phyloP scores from a whole-genome alignment of 2,797 vertebrate species.

The Philypnodon macrostomus region DNA sequence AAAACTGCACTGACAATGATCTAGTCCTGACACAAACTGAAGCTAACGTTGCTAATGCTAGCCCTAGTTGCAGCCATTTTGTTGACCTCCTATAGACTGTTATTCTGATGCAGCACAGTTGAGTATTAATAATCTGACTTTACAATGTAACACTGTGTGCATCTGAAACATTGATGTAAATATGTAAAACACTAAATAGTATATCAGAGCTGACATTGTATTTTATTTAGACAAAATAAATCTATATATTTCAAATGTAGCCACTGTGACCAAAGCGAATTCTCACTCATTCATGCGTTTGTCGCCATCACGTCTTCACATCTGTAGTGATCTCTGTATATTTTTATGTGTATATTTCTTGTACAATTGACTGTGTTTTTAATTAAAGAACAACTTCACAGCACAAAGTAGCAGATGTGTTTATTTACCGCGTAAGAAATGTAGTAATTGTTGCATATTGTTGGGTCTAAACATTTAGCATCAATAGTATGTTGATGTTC shows the following conservation, averaged over 20 bases:
- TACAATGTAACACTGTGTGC: conserved; percentile 34
- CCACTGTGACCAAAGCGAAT: conserved; percentile 89
- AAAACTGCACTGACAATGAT: too few relatives aligned
- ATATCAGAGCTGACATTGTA: conserved; percentile 70
- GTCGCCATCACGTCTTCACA: conserved; percentile 65
- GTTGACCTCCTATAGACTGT: conserved; percentile 48
- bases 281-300: conserved; percentile 49
- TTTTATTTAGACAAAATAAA: conserved; percentile 71
- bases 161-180: conserved; percentile 64
- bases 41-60: background rate
- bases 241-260: conserved; percentile 75
- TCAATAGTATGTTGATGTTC: too few relatives aligned
- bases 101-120: conserved; percentile 37
- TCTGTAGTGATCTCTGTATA: conserved; percentile 79
- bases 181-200: conserved; percentile 71
- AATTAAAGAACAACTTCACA: conserved; percentile 77
- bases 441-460: background rate
- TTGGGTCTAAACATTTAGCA: background rate
- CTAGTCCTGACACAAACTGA: background rate
- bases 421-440: background rate
- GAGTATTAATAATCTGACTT: conserved; percentile 27
- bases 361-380: conserved; percentile 83
- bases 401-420: conserved; percentile 27
- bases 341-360: conserved; percentile 89
- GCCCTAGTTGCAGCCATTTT: conserved; percentile 5